Base-by-base conservation (phyloP, 2,113 vertebrate genomes). In the Phoxinus phoxinus region DNA sequence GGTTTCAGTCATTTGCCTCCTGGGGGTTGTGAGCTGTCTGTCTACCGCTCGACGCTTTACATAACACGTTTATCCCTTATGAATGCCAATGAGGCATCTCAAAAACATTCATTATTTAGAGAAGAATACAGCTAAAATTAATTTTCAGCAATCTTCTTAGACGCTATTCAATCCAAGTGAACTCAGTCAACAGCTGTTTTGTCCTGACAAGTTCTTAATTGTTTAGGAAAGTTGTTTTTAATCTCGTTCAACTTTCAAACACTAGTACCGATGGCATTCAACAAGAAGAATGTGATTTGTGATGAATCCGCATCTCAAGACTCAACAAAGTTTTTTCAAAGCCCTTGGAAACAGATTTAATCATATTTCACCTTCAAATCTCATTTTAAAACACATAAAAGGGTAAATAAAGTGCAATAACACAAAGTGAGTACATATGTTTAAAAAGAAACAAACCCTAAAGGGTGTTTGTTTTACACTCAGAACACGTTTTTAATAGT, bases 41-140 rank as follows among this genome's bases (percentile, higher is more conserved):
- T 71, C 65, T 69, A 37, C 46, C 25, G 32, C 27, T 76, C 17
- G 4, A 32, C 27, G 53, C 44, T 76, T 76, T 53, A 53, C 32
- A 53, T 23, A 51, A 19, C 17, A 1, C 9, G 1, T 53, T 76
- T 30, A 51, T 76, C 73, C 27, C 15, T 53, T 58, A 59, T 41
- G 72, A 86, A 83, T 86, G 58, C 59, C 79, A 86, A 82, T 69
- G 71, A 83, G 80, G 59, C 59, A 11, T 51, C 69, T 48, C 75
- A 46, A 6, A 27, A 30, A 41, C 32, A 85, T 81, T 81, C 41
- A 15, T 15, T 58, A 73, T 59, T 86, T 44, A 25, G 51, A 48
- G 8, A 25, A 48, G 77, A 86, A 51, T 51, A 27, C 17, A 76
- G 21, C 46, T 32, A 21, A 46, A 76, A 76, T 76, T 30, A 53